Percentiles rank a stretch among this genome's conserved stretches.
phyloP scores from a whole-genome alignment of 2,797 vertebrate genomes.

The Premnoplex brunnescens region DNA sequence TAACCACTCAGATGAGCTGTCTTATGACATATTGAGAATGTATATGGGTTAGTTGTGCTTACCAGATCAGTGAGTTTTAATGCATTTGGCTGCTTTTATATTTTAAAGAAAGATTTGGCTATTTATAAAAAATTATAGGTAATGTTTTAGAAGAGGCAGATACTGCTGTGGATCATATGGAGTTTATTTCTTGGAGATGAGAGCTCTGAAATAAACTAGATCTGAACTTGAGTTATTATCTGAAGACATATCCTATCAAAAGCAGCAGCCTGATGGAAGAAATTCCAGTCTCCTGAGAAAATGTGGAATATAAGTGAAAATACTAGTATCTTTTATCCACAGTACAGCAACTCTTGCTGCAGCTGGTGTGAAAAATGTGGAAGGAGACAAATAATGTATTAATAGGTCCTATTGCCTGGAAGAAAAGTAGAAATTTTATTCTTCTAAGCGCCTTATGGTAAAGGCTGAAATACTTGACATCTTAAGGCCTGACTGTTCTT shows the following conservation, averaged over 20 bases:
- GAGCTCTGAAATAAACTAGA: neutral
- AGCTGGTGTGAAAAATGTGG: neutral
- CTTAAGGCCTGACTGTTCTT: neutral
- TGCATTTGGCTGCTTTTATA: neutral
- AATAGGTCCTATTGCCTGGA: neutral
- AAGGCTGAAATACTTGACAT: neutral
- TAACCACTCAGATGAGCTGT: neutral
- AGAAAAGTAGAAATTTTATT: neutral
- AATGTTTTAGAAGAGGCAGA: neutral
- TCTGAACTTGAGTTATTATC: neutral
- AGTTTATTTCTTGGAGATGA: neutral
- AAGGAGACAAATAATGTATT: neutral
- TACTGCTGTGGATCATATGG: neutral
- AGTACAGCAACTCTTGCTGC: neutral
- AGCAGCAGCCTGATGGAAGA: neutral
- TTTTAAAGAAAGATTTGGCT: neutral
- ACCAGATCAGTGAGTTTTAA: neutral
- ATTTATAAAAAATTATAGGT: neutral
- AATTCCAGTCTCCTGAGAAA: neutral
- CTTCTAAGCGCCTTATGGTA: neutral
- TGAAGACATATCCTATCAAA: neutral
- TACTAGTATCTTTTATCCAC: neutral
- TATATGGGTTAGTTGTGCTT: neutral
- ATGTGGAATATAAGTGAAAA: neutral
- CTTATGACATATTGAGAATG: neutral